Percentiles rank a stretch among this genome's conserved stretches.
These are phyloP conservation scores for Teinopalpus imperialis DNA, from an alignment of 2,888 invertebrate genomes.

Conservation along the genomic window DNA sequence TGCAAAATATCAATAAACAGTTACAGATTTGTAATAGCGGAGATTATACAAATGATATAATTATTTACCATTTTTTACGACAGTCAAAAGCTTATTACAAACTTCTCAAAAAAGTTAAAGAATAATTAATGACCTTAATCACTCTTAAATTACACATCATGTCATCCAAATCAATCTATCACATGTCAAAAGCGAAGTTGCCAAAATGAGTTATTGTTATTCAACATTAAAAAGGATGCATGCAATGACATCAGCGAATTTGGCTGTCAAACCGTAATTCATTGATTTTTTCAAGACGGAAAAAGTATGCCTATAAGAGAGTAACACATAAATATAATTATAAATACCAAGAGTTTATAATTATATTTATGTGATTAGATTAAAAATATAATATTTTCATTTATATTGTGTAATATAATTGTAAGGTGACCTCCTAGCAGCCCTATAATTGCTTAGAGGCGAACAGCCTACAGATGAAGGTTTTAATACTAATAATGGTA, in stretches of 20 bases:
- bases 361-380: too few species aligned
- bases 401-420: too few species aligned
- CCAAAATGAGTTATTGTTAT: slow-evolving; percentile 54
- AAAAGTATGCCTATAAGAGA: neutral
- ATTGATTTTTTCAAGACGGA: slow-evolving; percentile 35
- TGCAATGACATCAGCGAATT: slow-evolving; percentile 28
- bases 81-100: slow-evolving; percentile 10
- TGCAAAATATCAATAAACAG: too few species aligned
- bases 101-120: slow-evolving; percentile 13
- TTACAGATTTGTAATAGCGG: too few species aligned
- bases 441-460: too few species aligned
- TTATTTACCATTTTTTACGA: neutral
- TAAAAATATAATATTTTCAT: too few species aligned
- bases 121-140: slow-evolving; percentile 22
- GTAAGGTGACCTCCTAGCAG: too few species aligned
- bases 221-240: slow-evolving; percentile 38
- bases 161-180: slow-evolving; percentile 45
- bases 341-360: too few species aligned
- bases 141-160: slow-evolving; percentile 19
- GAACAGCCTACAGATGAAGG: too few species aligned
- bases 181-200: slow-evolving; percentile 37
- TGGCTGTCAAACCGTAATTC: slow-evolving; percentile 36
- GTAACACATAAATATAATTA: neutral
- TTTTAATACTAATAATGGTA: too few species aligned
- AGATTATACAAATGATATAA: too few species aligned